These are phyloP conservation scores for Hedya salicella DNA, from an alignment of 2,888 invertebrate species.

Conservation along the genomic window DNA sequence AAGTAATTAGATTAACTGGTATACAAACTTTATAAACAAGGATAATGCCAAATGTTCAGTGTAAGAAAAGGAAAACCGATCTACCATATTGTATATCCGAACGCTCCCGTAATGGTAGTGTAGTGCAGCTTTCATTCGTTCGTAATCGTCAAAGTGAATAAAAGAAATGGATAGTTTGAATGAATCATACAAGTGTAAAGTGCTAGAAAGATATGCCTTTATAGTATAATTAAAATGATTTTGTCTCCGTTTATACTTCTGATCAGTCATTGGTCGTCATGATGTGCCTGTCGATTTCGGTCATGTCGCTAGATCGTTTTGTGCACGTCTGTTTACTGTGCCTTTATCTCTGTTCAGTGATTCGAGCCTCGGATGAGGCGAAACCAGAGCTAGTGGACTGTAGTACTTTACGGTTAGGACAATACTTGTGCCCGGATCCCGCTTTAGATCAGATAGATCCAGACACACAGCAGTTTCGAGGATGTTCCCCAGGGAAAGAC, in stretches of 20 bases:
- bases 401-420: constrained; percentile 89
- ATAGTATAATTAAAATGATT: background rate
- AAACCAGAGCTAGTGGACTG: constrained; percentile 86
- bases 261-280: background rate
- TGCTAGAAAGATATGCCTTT: background rate
- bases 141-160: too few species aligned
- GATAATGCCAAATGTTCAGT: too few species aligned
- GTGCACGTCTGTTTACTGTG: constrained; percentile 52
- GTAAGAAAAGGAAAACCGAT: too few species aligned
- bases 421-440: constrained; percentile 93
- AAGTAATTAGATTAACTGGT: too few species aligned
- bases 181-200: background rate
- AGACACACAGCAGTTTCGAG: constrained; percentile 93
- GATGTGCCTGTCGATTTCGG: background rate
- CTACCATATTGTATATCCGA: too few species aligned
- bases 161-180: background rate
- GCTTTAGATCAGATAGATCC: constrained; percentile 91
- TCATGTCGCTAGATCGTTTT: constrained; percentile 41
- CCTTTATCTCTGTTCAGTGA: constrained; percentile 50
- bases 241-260: background rate
- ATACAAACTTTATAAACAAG: too few species aligned
- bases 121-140: too few species aligned
- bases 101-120: too few species aligned
- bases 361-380: constrained; percentile 65
- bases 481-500: constrained; percentile 87